phyloP scores from a whole-genome alignment of 2,797 vertebrate genomes.

The Hydrolagus colliei region DNA sequence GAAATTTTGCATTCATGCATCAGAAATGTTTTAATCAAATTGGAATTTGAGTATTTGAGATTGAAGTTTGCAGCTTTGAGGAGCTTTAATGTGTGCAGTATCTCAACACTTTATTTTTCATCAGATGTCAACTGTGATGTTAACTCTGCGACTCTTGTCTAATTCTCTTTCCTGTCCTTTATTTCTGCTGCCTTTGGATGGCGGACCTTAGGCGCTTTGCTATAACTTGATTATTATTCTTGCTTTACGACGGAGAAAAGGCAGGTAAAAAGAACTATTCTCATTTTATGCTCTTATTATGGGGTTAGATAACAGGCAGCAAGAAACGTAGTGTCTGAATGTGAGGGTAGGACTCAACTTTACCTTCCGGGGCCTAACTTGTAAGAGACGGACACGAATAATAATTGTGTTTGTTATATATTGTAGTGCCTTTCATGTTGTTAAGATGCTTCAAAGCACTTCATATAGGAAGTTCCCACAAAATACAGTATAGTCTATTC shows the following conservation, averaged over 20 bases:
- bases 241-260: slow-evolving; percentile 13
- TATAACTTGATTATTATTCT: slow-evolving; percentile 2
- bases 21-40: neutral
- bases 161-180: slow-evolving; percentile 24
- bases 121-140: neutral
- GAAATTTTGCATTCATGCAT: neutral
- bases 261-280: neutral
- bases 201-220: slow-evolving; percentile 1
- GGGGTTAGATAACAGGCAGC: neutral
- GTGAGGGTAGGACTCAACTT: too few relatives aligned
- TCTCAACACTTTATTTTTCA: neutral
- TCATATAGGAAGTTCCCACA: too few relatives aligned
- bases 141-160: neutral
- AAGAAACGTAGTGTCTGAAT: neutral
- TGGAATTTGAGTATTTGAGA: neutral
- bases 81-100: neutral
- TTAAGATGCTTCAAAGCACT: too few relatives aligned
- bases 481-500: too few relatives aligned
- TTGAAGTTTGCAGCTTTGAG: neutral
- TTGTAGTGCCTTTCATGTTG: too few relatives aligned
- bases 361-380: too few relatives aligned
- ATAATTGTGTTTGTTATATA: too few relatives aligned
- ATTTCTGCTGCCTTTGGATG: slow-evolving; percentile 26
- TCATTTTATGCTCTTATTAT: neutral
- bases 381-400: too few relatives aligned